Evolutionary conservation across 2,113 vertebrate species (phyloP).

Genomic region (Pollachius pollachius): DNA sequence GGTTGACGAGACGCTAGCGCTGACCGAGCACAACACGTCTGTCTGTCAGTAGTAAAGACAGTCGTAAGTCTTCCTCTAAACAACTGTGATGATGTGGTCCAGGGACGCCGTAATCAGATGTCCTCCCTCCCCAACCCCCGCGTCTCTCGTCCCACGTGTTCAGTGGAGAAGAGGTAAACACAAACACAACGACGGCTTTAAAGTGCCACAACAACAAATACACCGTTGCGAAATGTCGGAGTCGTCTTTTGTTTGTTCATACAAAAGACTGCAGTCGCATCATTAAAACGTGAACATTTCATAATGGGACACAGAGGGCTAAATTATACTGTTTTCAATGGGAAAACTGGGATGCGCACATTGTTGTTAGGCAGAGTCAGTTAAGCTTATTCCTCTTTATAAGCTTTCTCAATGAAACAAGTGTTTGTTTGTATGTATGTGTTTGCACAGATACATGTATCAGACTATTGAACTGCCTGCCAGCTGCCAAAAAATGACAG

Average conservation of each 20-base stretch:
- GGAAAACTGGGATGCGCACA: too few species aligned
- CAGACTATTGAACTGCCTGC: too few species aligned
- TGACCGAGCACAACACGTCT: constrained; percentile 36
- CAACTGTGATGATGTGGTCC: constrained; percentile 42
- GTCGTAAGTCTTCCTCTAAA: constrained; percentile 16
- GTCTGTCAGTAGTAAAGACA: neutral
- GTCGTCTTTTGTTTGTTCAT: too few species aligned
- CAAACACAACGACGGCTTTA: constrained; percentile 17
- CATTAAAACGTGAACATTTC: too few species aligned
- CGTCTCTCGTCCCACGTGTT: constrained; percentile 46
- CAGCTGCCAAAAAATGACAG: too few species aligned
- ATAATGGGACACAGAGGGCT: too few species aligned
- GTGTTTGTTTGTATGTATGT: neutral
- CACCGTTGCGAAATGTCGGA: neutral
- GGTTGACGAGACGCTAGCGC: constrained; percentile 37
- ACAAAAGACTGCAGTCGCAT: too few species aligned
- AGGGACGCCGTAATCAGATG: constrained; percentile 32
- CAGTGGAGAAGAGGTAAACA: constrained; percentile 53
- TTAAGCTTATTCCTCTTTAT: too few species aligned
- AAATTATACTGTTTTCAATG: too few species aligned
- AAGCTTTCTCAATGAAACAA: too few species aligned
- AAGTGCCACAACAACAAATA: neutral
- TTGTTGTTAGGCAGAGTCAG: too few species aligned
- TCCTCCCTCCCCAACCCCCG: constrained; percentile 45
- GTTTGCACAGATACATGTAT: neutral